A percentile compares a stretch with the other conserved stretches of the same genome.
phyloP scores from a whole-genome alignment of 2,113 vertebrate species.

The Corythaeola cristata region DNA sequence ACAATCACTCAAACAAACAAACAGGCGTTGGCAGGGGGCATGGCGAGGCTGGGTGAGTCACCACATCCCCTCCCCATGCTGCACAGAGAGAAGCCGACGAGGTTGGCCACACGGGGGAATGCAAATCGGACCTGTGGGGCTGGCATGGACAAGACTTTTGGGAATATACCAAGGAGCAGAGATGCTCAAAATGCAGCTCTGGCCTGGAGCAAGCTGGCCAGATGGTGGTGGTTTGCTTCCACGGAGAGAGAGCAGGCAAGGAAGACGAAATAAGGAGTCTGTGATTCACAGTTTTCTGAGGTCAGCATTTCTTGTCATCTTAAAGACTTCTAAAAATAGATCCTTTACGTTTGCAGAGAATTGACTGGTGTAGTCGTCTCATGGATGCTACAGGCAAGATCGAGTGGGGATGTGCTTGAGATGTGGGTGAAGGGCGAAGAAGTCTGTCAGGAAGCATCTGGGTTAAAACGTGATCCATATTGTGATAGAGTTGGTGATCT shows the following conservation, averaged over 20 bases:
- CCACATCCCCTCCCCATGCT: neutral
- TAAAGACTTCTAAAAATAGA: constrained; percentile 24
- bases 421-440: neutral
- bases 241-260: neutral
- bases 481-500: neutral
- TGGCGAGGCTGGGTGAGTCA: constrained; percentile 32
- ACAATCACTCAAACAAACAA: constrained; percentile 44
- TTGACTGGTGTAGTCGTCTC: neutral
- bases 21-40: constrained; percentile 18
- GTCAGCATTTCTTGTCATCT: constrained; percentile 17
- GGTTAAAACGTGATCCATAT: neutral
- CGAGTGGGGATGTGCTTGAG: neutral
- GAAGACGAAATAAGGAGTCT: neutral
- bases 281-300: constrained; percentile 7
- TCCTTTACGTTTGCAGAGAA: neutral
- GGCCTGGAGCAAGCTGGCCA: neutral
- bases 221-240: neutral
- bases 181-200: neutral
- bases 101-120: accelerated
- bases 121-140: neutral
- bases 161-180: neutral
- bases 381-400: neutral
- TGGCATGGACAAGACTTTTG: neutral
- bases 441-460: neutral
- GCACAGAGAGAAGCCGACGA: neutral